Base-by-base conservation (phyloP, 2,888 invertebrate species). In the Synergus umbraculus region DNA sequence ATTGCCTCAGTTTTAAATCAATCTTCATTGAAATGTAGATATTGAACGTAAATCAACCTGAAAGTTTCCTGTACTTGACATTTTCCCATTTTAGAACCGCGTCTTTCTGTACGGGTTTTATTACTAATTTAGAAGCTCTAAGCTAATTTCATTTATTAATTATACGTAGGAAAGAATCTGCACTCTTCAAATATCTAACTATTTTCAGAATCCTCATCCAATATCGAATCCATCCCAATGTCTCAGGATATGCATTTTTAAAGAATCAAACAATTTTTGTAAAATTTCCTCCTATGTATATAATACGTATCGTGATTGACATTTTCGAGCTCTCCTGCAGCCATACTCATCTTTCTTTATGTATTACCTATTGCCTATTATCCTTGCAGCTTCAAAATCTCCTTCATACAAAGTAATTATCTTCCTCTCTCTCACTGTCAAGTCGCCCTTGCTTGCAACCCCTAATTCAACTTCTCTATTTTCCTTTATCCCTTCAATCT, bases 401-500 rank as follows among this genome's bases (percentile, higher is more conserved):
- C 44, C 22, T 67, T 66, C 18, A 10, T 66, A 66, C 43, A 22
- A 43, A 18, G 43, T 66, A 8, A n/a, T 54, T n/a, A 54, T 54
- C 8, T 9, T 54, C 46, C 12, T 4, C 67, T 44, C 44, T 12
- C 22, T 7, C 67, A n/a, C 10, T 10, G 10, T 37, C 49, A 15
- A 46, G 49, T 49, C 9, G 29, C 67, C 22, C 49, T 49, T 37
- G 22, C 49, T 29, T 29, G 22, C 5, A 46, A 8, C 15, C 9
- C 49, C 46, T 43, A 18, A 13, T 4, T 7, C 12, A 18, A 13
- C 44, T 67, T 67, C 29, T 49, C 69, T 73, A 73, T 73, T 73
- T 73, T 49, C 73, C 54, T 49, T 5, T 10, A 54, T 73, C 54
- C 37, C 73, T 54, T 37, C 37, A n/a, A 73, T 54, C 54, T 73